Conservation (phyloP, 1,140 invertebrate species). For the Drosophila miranda region DNA sequence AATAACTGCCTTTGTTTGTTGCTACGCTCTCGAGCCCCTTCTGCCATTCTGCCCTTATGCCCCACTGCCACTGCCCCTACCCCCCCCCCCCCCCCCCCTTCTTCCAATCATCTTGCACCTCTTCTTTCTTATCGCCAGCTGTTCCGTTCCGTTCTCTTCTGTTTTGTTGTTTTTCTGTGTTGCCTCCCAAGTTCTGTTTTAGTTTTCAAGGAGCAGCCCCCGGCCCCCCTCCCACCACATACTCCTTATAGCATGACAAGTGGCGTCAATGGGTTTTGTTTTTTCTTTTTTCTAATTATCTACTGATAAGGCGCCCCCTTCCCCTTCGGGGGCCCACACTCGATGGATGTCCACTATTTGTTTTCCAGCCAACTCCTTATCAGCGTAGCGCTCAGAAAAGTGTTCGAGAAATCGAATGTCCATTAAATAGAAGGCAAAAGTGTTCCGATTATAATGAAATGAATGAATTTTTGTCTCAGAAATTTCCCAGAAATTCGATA, state of each 20-base stretch:
- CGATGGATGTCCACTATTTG: constrained; percentile 15
- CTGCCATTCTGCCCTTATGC: neutral
- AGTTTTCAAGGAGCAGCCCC: constrained; percentile 20
- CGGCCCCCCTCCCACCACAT: neutral
- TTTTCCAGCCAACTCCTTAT: constrained; percentile 23
- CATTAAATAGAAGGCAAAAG: constrained; percentile 1
- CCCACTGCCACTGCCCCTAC: no score
- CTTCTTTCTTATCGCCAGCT: constrained; percentile 46
- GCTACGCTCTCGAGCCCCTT: constrained; percentile 7
- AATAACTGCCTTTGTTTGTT: constrained; percentile 67
- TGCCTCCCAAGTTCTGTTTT: constrained; percentile 28
- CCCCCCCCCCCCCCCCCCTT: no score
- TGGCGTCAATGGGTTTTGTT: constrained; percentile 47
- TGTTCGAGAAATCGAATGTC: neutral
- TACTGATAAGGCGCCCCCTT: constrained; percentile 11
- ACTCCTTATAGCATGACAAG: constrained; percentile 21
- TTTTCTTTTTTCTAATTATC: constrained; percentile 5
- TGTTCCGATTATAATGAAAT: constrained; percentile 23
- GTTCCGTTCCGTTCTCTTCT: constrained; percentile 33
- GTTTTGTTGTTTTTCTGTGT: constrained; percentile 17
- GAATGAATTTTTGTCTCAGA: constrained; percentile 23
- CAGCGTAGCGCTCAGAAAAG: constrained; percentile 3
- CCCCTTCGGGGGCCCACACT: constrained; percentile 5
- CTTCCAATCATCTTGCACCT: constrained; percentile 7
- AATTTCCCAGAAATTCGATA: constrained; percentile 29